Conservation (phyloP, 2,113 vertebrate genomes). For the Elephas maximus region DNA sequence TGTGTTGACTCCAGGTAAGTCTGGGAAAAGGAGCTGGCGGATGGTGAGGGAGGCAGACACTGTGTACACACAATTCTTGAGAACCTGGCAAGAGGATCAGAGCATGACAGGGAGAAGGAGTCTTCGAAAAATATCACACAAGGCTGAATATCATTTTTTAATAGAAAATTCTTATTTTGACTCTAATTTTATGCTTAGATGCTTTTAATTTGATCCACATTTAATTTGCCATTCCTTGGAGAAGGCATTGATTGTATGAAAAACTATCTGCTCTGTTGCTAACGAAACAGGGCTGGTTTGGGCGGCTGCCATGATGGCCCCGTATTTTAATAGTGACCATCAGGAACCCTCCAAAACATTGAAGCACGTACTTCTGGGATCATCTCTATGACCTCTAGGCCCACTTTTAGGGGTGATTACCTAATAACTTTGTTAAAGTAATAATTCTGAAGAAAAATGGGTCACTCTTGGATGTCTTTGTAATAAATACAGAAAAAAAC, state of each 20-base stretch:
- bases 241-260: slow-evolving; percentile 73
- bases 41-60: slow-evolving; percentile 20
- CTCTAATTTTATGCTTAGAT: slow-evolving; percentile 84
- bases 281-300: slow-evolving; percentile 55
- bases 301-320: not conserved
- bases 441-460: slow-evolving; percentile 40
- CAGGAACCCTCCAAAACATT: not conserved
- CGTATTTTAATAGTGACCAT: slow-evolving; percentile 10
- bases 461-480: not conserved
- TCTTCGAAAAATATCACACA: slow-evolving; percentile 69
- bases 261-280: slow-evolving; percentile 69
- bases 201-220: slow-evolving; percentile 83
- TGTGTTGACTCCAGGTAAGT: slow-evolving; percentile 11
- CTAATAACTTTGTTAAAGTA: slow-evolving; percentile 19
- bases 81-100: slow-evolving; percentile 54
- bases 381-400: not conserved
- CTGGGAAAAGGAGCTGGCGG: not conserved
- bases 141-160: slow-evolving; percentile 76
- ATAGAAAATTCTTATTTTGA: slow-evolving; percentile 81
- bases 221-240: slow-evolving; percentile 81
- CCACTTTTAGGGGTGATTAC: not conserved
- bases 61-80: not conserved
- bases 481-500: not conserved
- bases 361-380: not conserved
- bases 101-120: slow-evolving; percentile 28